Base-by-base conservation (phyloP, 1,140 invertebrate species). In the Cydia pomonella region DNA sequence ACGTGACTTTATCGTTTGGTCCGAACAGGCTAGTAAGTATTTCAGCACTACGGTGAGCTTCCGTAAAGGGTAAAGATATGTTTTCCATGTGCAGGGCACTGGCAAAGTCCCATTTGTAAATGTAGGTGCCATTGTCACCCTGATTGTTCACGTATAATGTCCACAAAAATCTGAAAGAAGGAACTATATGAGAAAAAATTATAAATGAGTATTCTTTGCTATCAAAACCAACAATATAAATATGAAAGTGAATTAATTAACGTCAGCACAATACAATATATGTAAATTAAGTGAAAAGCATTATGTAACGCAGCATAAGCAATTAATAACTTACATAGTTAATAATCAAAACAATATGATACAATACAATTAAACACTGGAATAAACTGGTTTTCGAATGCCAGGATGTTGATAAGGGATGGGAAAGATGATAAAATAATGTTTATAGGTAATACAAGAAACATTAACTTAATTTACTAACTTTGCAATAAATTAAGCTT, bases 91-190 rank as follows among this genome's bases (percentile, higher is more conserved):
- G 94, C 1, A 97, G 91, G 21, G 95, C 94, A 78, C 94, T 93
- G 13, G 96, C 94, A 89, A 97, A 97, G 74, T 97, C 97, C 79
- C 95, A 94, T 85, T 96, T 96, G 62, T 95, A 93, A 38, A 98
- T 96, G 83, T 95, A 95, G n/a, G 94, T 95, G 64, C 95, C 96
- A 79, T 94, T 94, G 82, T 97, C 97, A 72, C 96, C 97, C 76
- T 96, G 95, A 90, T 97, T 97, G 66, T 97, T 97, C 66, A 96
- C 95, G 91, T 97, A 98, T n/a, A 98, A 92, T 47, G 96, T 96
- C 95, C 97, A 98, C 38, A 98, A 93, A 91, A 97, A 97, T 95
- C 95, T 94, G 90, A 89, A 87, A 88, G 81, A 77, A 83, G 64
- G 7, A 33, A 38, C 5, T 69, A 7, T 53, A 53, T 53, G 50